Evolutionary conservation across 23 tunicate species (phyloP).

Genomic region (Trididemnum nubilum): DNA sequence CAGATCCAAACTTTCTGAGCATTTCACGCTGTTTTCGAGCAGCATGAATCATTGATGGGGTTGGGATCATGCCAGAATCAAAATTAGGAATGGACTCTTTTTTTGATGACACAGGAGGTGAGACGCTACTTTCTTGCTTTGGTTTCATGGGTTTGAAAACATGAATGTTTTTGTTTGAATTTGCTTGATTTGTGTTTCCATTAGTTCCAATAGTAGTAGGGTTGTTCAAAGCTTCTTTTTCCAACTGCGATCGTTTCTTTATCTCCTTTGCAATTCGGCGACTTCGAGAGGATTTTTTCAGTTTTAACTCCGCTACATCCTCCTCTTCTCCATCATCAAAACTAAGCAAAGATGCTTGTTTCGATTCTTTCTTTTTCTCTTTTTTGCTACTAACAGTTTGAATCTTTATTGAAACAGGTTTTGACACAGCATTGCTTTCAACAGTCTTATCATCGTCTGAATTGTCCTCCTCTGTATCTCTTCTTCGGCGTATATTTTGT

Average conservation of each 20-base stretch:
- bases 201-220: background rate
- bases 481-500: slow-evolving; percentile 46
- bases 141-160: slow-evolving; percentile 31
- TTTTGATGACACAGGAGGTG: background rate
- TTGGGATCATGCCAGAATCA: slow-evolving; percentile 69
- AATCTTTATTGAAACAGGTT: background rate
- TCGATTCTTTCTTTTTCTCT: slow-evolving; percentile 37
- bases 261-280: slow-evolving; percentile 82
- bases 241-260: slow-evolving; percentile 68
- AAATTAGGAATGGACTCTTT: slow-evolving; percentile 36
- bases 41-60: slow-evolving; percentile 86
- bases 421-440: background rate
- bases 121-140: slow-evolving; percentile 17
- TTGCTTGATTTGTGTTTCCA: background rate
- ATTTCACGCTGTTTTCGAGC: slow-evolving; percentile 87
- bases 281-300: slow-evolving; percentile 91
- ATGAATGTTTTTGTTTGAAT: slow-evolving; percentile 25
- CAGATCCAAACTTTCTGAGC: slow-evolving; percentile 88
- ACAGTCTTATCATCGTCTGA: slow-evolving; percentile 12
- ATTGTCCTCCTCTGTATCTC: slow-evolving; percentile 45
- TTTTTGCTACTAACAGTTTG: slow-evolving; percentile 4
- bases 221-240: slow-evolving; percentile 47
- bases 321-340: slow-evolving; percentile 82
- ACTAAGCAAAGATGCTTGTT: slow-evolving; percentile 64
- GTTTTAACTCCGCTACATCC: slow-evolving; percentile 35